Conservation (phyloP, 2,797 vertebrate species). For the Macrochelys suwanniensis region DNA sequence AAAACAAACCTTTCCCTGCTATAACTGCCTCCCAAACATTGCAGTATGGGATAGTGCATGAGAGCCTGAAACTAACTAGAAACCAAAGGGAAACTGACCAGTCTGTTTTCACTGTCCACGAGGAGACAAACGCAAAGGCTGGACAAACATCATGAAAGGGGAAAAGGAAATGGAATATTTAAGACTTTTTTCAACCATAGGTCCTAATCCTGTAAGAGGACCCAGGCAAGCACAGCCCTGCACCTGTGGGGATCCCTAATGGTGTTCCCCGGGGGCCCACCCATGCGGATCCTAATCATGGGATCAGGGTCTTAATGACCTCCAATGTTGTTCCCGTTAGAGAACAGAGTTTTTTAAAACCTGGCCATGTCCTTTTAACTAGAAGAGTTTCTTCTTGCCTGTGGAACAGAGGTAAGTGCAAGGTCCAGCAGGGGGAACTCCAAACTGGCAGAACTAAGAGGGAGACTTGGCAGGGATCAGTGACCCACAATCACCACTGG, state of each 20-base stretch:
- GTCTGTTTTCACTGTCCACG: background rate
- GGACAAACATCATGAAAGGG: background rate
- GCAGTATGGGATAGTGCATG: background rate
- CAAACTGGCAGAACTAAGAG: background rate
- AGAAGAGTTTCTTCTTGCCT: background rate
- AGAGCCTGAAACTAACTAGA: background rate
- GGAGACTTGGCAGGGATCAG: background rate
- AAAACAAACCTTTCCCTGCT: background rate
- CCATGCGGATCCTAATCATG: background rate
- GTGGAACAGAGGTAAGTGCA: background rate
- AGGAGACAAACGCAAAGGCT: background rate
- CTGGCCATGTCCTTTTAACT: background rate
- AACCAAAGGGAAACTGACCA: background rate
- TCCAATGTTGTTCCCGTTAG: background rate
- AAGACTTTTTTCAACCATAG: background rate
- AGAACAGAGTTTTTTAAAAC: background rate
- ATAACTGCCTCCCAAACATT: background rate
- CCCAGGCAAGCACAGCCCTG: background rate
- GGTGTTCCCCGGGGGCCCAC: too few species aligned
- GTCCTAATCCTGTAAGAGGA: background rate
- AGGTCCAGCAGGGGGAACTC: background rate
- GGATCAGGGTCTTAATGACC: background rate
- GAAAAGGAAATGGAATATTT: background rate
- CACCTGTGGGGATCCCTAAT: background rate
- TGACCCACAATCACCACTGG: background rate